phyloP scores from a whole-genome alignment of 2,797 vertebrate species.

The Gambusia yucatana region DNA sequence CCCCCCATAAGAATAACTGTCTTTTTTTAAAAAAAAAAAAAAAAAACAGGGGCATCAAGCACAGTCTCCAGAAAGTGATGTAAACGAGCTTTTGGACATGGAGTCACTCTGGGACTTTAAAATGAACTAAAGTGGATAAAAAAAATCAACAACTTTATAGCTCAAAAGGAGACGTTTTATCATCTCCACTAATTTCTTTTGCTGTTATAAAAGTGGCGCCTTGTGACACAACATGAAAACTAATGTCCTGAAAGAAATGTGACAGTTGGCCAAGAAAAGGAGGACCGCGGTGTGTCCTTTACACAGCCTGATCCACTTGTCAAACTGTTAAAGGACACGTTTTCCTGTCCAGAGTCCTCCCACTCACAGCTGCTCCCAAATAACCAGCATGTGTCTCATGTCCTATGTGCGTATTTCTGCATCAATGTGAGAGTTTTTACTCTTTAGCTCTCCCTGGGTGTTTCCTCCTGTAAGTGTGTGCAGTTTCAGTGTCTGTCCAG shows the following conservation, averaged over 20 bases:
- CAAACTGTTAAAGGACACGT: slow-evolving; percentile 55
- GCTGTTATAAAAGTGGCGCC: not conserved
- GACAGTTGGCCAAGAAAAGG: slow-evolving; percentile 14
- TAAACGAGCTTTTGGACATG: not conserved
- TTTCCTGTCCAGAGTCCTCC: slow-evolving; percentile 65
- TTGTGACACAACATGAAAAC: not conserved
- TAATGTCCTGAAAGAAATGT: slow-evolving; percentile 3
- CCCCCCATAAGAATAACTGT: not conserved
- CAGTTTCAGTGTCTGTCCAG: slow-evolving; percentile 42
- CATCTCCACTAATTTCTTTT: not conserved
- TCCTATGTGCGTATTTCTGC: slow-evolving; percentile 26
- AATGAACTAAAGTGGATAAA: not conserved
- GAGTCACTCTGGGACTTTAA: not conserved
- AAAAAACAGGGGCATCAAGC: not conserved
- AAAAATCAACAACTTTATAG: not conserved
- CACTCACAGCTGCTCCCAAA: slow-evolving; percentile 74
- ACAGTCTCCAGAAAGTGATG: not conserved
- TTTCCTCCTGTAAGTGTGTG: not conserved
- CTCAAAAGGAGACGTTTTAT: not conserved
- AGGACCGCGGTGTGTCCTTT: slow-evolving; percentile 41
- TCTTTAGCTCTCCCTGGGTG: not conserved
- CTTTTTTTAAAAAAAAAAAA: not conserved
- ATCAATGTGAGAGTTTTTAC: slow-evolving; percentile 28
- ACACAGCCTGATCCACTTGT: slow-evolving; percentile 50
- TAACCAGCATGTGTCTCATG: slow-evolving; percentile 41